Percentiles rank a stretch among this genome's conserved stretches.
Conservation (phyloP, 2,888 invertebrate species). For the Heliconius ethilla region DNA sequence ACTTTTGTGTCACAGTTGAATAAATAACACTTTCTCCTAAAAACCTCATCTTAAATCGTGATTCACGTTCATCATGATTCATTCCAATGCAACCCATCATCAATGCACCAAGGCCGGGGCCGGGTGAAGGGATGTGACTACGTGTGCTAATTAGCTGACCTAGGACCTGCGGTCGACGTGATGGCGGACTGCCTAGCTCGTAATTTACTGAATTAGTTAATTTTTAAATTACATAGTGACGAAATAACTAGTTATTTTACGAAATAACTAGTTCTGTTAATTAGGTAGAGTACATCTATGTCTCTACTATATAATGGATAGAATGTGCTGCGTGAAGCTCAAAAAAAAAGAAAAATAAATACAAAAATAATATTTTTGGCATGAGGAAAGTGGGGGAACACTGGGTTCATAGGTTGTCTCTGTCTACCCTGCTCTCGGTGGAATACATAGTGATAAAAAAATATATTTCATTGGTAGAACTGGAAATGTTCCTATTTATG, state of each 20-base stretch:
- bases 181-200: constrained; percentile 29
- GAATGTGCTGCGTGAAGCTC: too few species aligned
- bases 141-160: constrained; percentile 61
- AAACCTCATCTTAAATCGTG: constrained; percentile 4
- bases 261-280: constrained; percentile 7
- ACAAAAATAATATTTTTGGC: too few species aligned
- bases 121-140: constrained; percentile 66
- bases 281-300: neutral
- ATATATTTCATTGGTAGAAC: too few species aligned
- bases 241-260: constrained; percentile 2
- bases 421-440: too few species aligned
- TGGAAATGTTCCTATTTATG: too few species aligned
- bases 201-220: constrained; percentile 39
- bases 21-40: constrained; percentile 9
- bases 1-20: neutral
- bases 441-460: too few species aligned
- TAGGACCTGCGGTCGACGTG: constrained; percentile 44
- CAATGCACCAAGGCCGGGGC: constrained; percentile 64
- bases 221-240: constrained; percentile 34
- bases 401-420: too few species aligned
- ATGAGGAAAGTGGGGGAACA: too few species aligned
- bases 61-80: constrained; percentile 15
- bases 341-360: too few species aligned
- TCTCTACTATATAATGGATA: too few species aligned
- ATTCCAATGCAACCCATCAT: constrained; percentile 43